phyloP scores from a whole-genome alignment of 2,797 vertebrate genomes.

The Thunnus albacares region DNA sequence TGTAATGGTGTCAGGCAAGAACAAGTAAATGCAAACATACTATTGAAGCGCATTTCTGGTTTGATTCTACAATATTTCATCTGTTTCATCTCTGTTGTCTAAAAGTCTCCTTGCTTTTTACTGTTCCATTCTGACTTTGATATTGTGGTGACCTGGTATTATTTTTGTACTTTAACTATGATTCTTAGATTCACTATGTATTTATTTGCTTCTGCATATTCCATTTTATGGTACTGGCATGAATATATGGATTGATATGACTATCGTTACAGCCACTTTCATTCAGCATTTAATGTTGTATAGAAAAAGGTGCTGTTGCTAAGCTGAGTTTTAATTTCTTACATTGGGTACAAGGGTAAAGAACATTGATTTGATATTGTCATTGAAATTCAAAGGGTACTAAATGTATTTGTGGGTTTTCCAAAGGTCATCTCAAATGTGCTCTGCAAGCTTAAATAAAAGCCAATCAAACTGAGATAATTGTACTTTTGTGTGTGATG shows the following conservation, averaged over 20 bases:
- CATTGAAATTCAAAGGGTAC: slow-evolving; percentile 36
- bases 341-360: slow-evolving; percentile 45
- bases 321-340: slow-evolving; percentile 37
- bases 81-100: slow-evolving; percentile 25
- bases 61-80: slow-evolving; percentile 25
- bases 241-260: slow-evolving; percentile 29
- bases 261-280: slow-evolving; percentile 20
- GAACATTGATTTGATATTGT: slow-evolving; percentile 29
- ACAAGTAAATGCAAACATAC: slow-evolving; percentile 60
- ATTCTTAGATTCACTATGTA: slow-evolving; percentile 57
- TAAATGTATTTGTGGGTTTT: slow-evolving; percentile 43
- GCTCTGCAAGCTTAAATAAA: slow-evolving; percentile 71
- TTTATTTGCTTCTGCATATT: slow-evolving; percentile 67
- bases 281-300: slow-evolving; percentile 14
- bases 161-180: slow-evolving; percentile 27
- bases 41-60: slow-evolving; percentile 7
- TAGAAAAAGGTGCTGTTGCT: background rate
- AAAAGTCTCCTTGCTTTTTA: slow-evolving; percentile 27
- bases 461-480: slow-evolving; percentile 39
- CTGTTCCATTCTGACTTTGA: slow-evolving; percentile 33
- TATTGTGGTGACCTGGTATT: slow-evolving; percentile 52
- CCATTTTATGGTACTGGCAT: slow-evolving; percentile 26
- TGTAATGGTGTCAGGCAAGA: slow-evolving; percentile 91
- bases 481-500: background rate
- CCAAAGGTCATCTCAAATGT: slow-evolving; percentile 36